phyloP scores from a whole-genome alignment of 2,888 invertebrate species.

The Ichneumoninae sp. region DNA sequence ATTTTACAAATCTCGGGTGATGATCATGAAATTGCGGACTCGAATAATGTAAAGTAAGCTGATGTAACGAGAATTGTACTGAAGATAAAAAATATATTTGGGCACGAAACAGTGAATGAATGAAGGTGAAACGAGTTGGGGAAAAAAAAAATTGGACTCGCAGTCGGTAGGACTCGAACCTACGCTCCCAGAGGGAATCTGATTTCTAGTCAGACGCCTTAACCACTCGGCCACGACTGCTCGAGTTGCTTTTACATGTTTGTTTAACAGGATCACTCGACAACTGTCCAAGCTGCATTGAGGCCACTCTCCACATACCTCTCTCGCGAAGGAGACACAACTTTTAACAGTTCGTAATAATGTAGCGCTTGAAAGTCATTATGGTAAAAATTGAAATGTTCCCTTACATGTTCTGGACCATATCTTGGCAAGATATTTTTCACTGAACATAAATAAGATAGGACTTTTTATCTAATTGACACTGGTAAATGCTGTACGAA shows the following conservation, averaged over 20 bases:
- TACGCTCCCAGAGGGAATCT: slow-evolving; percentile 90
- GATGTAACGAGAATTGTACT: slow-evolving; percentile 20
- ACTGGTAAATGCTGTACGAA: too few species aligned
- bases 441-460: too few species aligned
- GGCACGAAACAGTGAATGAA: background rate
- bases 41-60: background rate
- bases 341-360: slow-evolving; percentile 66
- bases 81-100: background rate
- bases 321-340: slow-evolving; percentile 6
- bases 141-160: slow-evolving; percentile 81
- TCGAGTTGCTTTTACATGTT: slow-evolving; percentile 77
- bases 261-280: slow-evolving; percentile 1
- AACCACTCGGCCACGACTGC: slow-evolving; percentile 94
- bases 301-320: slow-evolving; percentile 11
- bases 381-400: slow-evolving; percentile 91
- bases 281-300: slow-evolving; percentile 18
- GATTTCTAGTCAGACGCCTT: slow-evolving; percentile 92
- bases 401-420: slow-evolving; percentile 72
- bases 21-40: slow-evolving; percentile 19
- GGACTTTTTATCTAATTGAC: too few species aligned
- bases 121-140: background rate
- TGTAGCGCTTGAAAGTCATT: slow-evolving; percentile 91
- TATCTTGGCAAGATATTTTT: too few species aligned
- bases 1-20: slow-evolving; percentile 56
- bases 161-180: slow-evolving; percentile 96